Evolutionary conservation across 2,113 vertebrate species (phyloP).

Genomic region (Nicator chloris): DNA sequence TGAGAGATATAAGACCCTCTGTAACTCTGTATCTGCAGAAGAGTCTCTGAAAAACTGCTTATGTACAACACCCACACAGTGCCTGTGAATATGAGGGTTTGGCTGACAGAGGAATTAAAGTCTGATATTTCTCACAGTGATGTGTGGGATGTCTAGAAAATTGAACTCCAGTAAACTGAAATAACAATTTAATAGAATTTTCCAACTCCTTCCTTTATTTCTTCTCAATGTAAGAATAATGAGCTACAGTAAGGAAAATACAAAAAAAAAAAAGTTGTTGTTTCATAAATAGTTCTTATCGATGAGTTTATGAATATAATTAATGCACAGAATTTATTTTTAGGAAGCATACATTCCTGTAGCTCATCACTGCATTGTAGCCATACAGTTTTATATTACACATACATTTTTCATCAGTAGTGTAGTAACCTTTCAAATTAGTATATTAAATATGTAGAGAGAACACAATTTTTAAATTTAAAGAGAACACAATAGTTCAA

Average conservation of each 20-base stretch:
- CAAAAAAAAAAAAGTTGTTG: accelerated
- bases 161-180: not conserved
- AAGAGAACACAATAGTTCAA: not conserved
- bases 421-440: not conserved
- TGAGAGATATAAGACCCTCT: not conserved
- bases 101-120: not conserved
- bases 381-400: not conserved
- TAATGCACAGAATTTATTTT: not conserved
- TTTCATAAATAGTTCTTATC: not conserved
- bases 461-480: not conserved
- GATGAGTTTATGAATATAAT: not conserved
- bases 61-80: not conserved
- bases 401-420: not conserved
- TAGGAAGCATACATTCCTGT: not conserved
- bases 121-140: not conserved
- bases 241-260: not conserved
- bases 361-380: not conserved
- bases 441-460: not conserved
- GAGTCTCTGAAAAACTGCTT: not conserved
- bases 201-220: not conserved
- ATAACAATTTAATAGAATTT: not conserved
- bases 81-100: not conserved
- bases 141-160: not conserved
- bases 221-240: not conserved
- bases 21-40: not conserved